Percentiles rank a stretch among this genome's conserved stretches.
phyloP scores from a whole-genome alignment of 1,140 invertebrate species.

The Elysia chlorotica region DNA sequence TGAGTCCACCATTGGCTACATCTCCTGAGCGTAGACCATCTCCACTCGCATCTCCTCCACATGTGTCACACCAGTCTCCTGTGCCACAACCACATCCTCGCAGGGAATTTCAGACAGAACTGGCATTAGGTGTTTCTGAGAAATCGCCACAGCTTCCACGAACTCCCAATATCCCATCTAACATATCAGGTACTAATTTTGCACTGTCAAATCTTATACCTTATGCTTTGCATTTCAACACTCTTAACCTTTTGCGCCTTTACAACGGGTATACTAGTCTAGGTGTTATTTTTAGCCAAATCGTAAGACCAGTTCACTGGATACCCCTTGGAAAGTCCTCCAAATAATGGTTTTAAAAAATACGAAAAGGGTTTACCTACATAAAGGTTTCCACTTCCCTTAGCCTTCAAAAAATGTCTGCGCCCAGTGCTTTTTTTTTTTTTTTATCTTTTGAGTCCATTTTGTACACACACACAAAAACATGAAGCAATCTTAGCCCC shows the following conservation, averaged over 20 bases:
- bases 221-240: background rate
- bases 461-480: too few species aligned
- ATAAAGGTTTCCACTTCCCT: too few species aligned
- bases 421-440: too few species aligned
- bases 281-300: background rate
- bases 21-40: background rate
- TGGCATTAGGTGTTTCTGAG: too few species aligned
- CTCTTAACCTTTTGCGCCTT: background rate
- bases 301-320: background rate
- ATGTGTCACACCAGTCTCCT: background rate
- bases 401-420: too few species aligned
- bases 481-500: too few species aligned
- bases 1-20: conserved; percentile 17
- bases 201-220: background rate
- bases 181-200: conserved; percentile 17
- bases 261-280: background rate
- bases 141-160: conserved; percentile 4
- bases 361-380: background rate
- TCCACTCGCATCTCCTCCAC: background rate
- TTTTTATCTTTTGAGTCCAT: too few species aligned
- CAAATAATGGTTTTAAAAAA: background rate
- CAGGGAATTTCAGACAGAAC: too few species aligned
- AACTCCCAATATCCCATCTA: conserved; percentile 24
- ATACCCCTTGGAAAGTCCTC: background rate
- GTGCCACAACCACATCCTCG: background rate